Conservation (phyloP, 2,888 invertebrate species). For the Aspidapion aeneum region DNA sequence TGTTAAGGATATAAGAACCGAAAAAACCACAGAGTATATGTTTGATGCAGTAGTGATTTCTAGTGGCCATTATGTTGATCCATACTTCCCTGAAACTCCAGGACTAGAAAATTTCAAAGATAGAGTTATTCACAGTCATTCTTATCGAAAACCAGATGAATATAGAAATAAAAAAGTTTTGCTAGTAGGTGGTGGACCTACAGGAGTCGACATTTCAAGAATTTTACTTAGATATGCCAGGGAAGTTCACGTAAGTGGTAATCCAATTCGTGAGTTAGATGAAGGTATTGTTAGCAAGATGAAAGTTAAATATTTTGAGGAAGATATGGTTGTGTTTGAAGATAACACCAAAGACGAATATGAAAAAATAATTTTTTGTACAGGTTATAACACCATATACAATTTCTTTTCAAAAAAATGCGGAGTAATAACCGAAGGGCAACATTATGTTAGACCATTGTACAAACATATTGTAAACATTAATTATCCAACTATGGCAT, state of each 20-base stretch:
- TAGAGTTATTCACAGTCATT: constrained; percentile 68
- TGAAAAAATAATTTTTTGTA: constrained; percentile 68
- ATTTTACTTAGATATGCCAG: constrained; percentile 59
- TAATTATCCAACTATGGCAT: constrained; percentile 72
- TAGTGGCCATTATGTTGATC: constrained; percentile 80
- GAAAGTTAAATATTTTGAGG: constrained; percentile 51
- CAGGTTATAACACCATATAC: constrained; percentile 54
- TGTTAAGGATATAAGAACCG: constrained; percentile 52
- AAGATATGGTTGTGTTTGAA: constrained; percentile 54
- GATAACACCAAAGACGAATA: constrained; percentile 58
- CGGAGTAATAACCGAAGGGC: constrained; percentile 66
- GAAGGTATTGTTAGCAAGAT: constrained; percentile 54
- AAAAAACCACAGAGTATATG: constrained; percentile 50
- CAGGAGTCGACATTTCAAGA: constrained; percentile 71
- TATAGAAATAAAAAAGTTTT: constrained; percentile 67
- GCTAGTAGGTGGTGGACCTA: constrained; percentile 82
- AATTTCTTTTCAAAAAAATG: constrained; percentile 59
- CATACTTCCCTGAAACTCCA: constrained; percentile 63
- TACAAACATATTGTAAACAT: constrained; percentile 86
- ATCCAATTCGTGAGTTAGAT: constrained; percentile 41
- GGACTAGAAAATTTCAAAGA: constrained; percentile 64
- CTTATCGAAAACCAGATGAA: constrained; percentile 69
- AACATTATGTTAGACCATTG: constrained; percentile 78
- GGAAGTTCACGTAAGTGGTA: constrained; percentile 18
- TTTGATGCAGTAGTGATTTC: constrained; percentile 79